Conservation (phyloP, 1,140 invertebrate species). For the Macrobrachium rosenbergii region DNA sequence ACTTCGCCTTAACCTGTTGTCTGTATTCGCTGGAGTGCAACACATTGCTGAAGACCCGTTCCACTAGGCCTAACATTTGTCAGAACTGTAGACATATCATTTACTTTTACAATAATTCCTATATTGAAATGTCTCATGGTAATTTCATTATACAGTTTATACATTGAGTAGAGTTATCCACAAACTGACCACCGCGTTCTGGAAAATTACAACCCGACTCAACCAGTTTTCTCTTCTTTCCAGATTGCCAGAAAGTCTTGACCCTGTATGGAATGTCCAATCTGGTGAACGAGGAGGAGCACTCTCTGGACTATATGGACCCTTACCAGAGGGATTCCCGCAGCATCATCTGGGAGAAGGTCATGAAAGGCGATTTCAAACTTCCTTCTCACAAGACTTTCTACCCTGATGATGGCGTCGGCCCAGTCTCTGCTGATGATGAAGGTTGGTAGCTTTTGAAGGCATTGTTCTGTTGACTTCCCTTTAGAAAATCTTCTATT, state of each 20-base stretch:
- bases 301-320: constrained; percentile 31
- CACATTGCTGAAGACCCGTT: too few relatives aligned
- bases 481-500: too few relatives aligned
- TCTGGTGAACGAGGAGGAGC: constrained; percentile 38
- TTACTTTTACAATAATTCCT: too few relatives aligned
- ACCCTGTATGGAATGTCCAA: constrained; percentile 49
- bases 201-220: not conserved
- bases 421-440: not conserved
- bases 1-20: too few relatives aligned
- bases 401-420: constrained; percentile 8
- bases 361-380: constrained; percentile 52
- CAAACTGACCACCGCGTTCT: too few relatives aligned
- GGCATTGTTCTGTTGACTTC: not conserved
- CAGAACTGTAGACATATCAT: too few relatives aligned
- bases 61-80: too few relatives aligned
- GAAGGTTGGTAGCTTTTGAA: constrained; percentile 12
- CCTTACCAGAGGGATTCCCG: constrained; percentile 40
- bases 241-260: constrained; percentile 45
- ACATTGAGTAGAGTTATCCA: not conserved
- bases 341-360: constrained; percentile 44
- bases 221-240: constrained; percentile 6
- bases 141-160: too few relatives aligned
- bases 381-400: constrained; percentile 40
- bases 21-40: too few relatives aligned
- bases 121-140: too few relatives aligned